A percentile compares a stretch with the other conserved stretches of the same genome.
phyloP scores from a whole-genome alignment of 2,888 invertebrate species.

The Malthinus flaveolus region DNA sequence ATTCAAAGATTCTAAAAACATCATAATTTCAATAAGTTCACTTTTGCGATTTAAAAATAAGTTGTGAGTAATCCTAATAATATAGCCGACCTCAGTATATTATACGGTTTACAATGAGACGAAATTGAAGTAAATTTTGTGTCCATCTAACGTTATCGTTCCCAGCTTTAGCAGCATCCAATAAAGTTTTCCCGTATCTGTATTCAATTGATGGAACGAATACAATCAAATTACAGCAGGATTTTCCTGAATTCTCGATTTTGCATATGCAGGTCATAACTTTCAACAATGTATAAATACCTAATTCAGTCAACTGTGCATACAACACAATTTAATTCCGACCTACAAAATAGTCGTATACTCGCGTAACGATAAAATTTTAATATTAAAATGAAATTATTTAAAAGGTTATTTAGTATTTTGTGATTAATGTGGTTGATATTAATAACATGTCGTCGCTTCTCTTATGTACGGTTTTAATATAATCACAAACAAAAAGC shows the following conservation, averaged over 20 bases:
- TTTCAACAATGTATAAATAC: background rate
- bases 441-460: slow-evolving; percentile 9
- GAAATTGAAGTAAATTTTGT: background rate
- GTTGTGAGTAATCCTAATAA: no score
- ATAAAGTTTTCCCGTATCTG: slow-evolving; percentile 20
- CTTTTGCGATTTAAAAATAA: no score
- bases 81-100: no score
- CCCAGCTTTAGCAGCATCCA: slow-evolving; percentile 9
- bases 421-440: slow-evolving; percentile 23
- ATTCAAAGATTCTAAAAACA: no score
- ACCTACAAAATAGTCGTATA: background rate
- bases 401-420: background rate
- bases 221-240: slow-evolving; percentile 15
- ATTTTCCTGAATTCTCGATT: slow-evolving; percentile 3
- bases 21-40: no score
- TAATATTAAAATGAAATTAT: background rate
- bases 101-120: no score
- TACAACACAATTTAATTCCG: background rate
- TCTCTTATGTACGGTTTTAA: background rate
- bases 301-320: no score
- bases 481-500: background rate
- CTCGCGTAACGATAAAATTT: background rate
- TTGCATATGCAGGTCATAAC: background rate
- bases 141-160: slow-evolving; percentile 10
- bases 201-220: slow-evolving; percentile 14